A percentile compares a stretch with the other conserved stretches of the same genome.
Conservation (phyloP, 2,113 vertebrate species). For the Poeciliopsis retropinna region DNA sequence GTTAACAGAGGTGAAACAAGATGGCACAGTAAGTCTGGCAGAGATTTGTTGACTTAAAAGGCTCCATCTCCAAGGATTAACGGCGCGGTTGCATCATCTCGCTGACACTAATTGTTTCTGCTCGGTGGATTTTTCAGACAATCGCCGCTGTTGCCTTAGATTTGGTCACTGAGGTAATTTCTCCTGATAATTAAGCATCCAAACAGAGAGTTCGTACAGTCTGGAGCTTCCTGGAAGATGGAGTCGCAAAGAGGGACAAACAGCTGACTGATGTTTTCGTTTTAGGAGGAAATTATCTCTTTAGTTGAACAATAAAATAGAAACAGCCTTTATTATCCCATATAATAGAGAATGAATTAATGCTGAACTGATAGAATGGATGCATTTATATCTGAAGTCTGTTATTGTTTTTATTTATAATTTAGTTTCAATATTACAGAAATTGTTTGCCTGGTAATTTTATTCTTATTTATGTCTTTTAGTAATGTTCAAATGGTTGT, state of each 20-base stretch:
- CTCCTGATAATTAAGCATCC: conserved; percentile 70
- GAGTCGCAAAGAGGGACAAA: conserved; percentile 45
- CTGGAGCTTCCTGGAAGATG: conserved; percentile 5
- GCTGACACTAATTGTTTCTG: conserved; percentile 49
- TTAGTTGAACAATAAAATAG: not conserved
- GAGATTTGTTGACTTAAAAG: conserved; percentile 57
- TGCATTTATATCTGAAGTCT: too few species aligned
- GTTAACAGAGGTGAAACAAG: conserved; percentile 62
- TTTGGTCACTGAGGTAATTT: conserved; percentile 78
- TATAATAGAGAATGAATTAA: too few species aligned
- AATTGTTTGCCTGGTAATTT: too few species aligned
- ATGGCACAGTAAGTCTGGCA: conserved; percentile 60
- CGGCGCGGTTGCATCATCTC: conserved; percentile 60
- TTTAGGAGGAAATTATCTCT: conserved; percentile 18
- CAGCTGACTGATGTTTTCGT: conserved; percentile 70
- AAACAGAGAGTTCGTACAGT: conserved; percentile 6
- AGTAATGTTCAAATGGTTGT: too few species aligned
- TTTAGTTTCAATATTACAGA: too few species aligned
- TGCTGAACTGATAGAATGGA: too few species aligned
- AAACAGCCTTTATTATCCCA: too few species aligned
- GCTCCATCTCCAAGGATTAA: conserved; percentile 48
- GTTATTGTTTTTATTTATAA: too few species aligned
- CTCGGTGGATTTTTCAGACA: conserved; percentile 68
- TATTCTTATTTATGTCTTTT: too few species aligned
- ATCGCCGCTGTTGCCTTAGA: conserved; percentile 75